These are phyloP conservation scores for Cryptotermes secundus DNA, from an alignment of 1,140 invertebrate species.

Conservation along the genomic window DNA sequence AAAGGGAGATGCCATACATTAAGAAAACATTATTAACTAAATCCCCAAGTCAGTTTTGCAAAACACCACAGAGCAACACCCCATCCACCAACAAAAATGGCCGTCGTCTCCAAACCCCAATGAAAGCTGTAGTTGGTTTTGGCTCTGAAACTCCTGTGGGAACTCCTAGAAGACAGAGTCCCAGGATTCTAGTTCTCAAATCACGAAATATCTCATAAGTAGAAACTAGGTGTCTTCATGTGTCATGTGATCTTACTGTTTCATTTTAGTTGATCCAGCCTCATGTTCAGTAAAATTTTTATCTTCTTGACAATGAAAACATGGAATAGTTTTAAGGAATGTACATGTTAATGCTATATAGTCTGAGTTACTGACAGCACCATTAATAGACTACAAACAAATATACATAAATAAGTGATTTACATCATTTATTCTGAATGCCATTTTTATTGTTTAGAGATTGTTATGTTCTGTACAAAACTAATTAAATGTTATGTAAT, in stretches of 20 bases:
- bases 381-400: too few relatives aligned
- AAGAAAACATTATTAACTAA: conserved; percentile 23
- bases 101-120: background rate
- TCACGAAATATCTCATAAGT: conserved; percentile 5
- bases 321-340: background rate
- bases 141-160: background rate
- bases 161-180: background rate
- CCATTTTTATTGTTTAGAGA: background rate
- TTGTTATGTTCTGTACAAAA: too few relatives aligned
- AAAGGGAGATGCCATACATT: conserved; percentile 22
- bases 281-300: background rate
- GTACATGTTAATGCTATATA: too few relatives aligned
- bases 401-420: too few relatives aligned
- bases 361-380: too few relatives aligned
- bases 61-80: background rate
- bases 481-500: too few relatives aligned
- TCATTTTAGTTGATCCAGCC: too few relatives aligned
- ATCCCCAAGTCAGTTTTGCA: conserved; percentile 8
- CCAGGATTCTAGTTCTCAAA: background rate
- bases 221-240: background rate
- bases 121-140: background rate
- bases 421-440: background rate
- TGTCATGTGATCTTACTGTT: background rate
- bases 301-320: background rate
- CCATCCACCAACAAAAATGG: background rate